Evolutionary conservation across 2,888 invertebrate species (phyloP), one percentile per base, ranked within the genome.

Genomic region (Acrobasis consociella): DNA sequence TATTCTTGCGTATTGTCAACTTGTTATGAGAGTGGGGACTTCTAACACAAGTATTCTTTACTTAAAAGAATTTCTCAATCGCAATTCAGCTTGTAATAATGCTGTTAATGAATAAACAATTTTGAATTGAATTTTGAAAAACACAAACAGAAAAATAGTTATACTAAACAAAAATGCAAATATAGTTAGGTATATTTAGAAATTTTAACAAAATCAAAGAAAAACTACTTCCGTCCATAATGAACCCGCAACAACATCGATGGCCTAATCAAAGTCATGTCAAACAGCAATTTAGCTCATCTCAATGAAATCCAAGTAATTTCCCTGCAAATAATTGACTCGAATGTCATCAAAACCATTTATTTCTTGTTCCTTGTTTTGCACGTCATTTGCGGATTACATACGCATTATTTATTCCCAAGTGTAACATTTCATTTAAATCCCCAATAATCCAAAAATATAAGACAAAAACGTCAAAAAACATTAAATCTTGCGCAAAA

Each of bases 401-500:
- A 50, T 15, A 37, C 38, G 39, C 42, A 51, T 60, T 42, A 50
- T 56, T 55, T 55, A 49, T 55, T 22, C 0, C 0, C 17, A 31
- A 16, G 38, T 49, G 49, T 62, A 55, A 55, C 62, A 55, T 62
- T 38, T 55, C 53, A 55, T 55, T 65, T 63, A 62, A 70, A 70
- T 66, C 66, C 69, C 65, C 64, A 64, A 63, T 69, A 69, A 73
- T 69, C 67, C 69, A 64, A 74, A 75, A 65, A 71, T 69, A 66
- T 59, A 72, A 72, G 65, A 70, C 69, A 71, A 72, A 72, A 74
- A 66, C 63, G 68, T 69, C 70, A 67, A 67, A 56, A 22, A 55
- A 56, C 67, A 60, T 56, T 70, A 66, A 71, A 74, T 75, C 70
- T 74, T 68, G 67, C 66, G 72, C 71, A 72, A 65, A 72, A 72